A percentile compares a stretch with the other conserved stretches of the same genome.
Evolutionary conservation across 2,888 invertebrate species (phyloP).

Genomic region (Blastobasis lacticolella): DNA sequence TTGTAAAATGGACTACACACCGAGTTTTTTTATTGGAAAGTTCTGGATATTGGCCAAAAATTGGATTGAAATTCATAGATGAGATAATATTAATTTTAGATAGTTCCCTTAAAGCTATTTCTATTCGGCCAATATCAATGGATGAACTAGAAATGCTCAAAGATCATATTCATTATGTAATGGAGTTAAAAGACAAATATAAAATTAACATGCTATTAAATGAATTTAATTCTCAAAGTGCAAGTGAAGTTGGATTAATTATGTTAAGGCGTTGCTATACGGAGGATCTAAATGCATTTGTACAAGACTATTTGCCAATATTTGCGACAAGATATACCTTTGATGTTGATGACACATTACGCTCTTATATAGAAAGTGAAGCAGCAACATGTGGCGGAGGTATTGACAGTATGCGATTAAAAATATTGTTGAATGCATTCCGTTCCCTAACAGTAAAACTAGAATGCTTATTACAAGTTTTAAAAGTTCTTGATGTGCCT

Average conservation of each 20-base stretch:
- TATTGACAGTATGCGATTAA: constrained; percentile 51
- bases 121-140: constrained; percentile 55
- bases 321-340: constrained; percentile 54
- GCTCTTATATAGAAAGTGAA: constrained; percentile 57
- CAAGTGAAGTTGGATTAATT: constrained; percentile 58
- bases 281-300: constrained; percentile 56
- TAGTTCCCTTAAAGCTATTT: constrained; percentile 48
- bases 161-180: constrained; percentile 52
- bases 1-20: constrained; percentile 65
- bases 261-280: constrained; percentile 67
- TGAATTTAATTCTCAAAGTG: constrained; percentile 54
- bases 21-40: constrained; percentile 60
- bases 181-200: constrained; percentile 60
- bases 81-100: constrained; percentile 49
- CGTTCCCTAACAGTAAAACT: constrained; percentile 47
- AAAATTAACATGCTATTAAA: constrained; percentile 60
- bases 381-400: constrained; percentile 54
- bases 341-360: constrained; percentile 56
- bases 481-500: constrained; percentile 61
- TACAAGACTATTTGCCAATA: constrained; percentile 54
- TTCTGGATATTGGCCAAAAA: constrained; percentile 67
- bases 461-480: constrained; percentile 55
- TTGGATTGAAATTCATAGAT: constrained; percentile 61
- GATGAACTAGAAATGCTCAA: constrained; percentile 57
- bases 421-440: constrained; percentile 50